Evolutionary conservation across 2,113 vertebrate genomes (phyloP).

Genomic region (Ginglymostoma cirratum): DNA sequence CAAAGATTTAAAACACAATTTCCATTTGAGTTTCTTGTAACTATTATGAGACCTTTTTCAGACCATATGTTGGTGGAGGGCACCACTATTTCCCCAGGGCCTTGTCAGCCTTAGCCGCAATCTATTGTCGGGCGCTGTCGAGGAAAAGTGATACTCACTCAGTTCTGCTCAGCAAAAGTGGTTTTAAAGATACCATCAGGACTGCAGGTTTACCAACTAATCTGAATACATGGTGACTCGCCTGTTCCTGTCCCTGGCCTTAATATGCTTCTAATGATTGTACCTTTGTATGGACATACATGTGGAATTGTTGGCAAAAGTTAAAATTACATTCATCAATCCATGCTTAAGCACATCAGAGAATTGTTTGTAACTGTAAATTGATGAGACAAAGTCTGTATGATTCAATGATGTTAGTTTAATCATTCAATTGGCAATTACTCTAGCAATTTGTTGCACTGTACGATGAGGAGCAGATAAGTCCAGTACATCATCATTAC

Average conservation of each 20-base stretch:
- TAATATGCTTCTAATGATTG: neutral
- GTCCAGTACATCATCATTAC: neutral
- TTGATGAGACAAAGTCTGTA: neutral
- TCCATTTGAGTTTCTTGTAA: constrained; percentile 47
- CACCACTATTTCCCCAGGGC: constrained; percentile 51
- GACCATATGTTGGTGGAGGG: constrained; percentile 56
- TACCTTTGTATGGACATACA: neutral
- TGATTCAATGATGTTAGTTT: neutral
- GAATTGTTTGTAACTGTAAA: neutral
- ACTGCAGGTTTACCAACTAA: constrained; percentile 42
- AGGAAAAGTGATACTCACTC: constrained; percentile 60
- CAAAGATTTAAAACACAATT: constrained; percentile 50
- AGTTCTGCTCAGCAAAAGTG: constrained; percentile 51
- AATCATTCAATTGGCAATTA: neutral
- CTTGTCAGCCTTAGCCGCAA: constrained; percentile 61
- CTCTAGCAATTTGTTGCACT: neutral
- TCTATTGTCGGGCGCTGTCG: constrained; percentile 57
- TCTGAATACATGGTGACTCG: constrained; percentile 15
- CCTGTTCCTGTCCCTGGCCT: neutral
- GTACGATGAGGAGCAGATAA: neutral
- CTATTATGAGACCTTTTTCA: constrained; percentile 51
- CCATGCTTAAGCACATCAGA: neutral
- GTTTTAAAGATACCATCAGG: constrained; percentile 49
- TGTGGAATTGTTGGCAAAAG: too few relatives aligned
- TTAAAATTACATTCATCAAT: neutral